phyloP scores from a whole-genome alignment of 2,888 invertebrate genomes.

The Anorthoa munda region DNA sequence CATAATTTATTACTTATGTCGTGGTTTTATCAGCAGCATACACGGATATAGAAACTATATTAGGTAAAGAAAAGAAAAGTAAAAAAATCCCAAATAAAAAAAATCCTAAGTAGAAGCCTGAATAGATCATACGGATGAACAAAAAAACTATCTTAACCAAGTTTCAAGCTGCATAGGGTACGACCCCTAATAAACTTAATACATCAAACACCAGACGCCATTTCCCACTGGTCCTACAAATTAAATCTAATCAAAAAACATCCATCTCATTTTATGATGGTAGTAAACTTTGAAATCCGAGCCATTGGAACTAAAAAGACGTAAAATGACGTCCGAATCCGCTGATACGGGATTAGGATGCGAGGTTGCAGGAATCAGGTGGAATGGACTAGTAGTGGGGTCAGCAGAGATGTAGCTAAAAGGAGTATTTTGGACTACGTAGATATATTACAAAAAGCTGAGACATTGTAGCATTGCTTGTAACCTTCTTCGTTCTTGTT shows the following conservation, averaged over 20 bases:
- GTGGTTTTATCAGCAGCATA: no score
- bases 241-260: conserved; percentile 70
- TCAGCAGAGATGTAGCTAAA: conserved; percentile 7
- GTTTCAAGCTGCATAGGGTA: conserved; percentile 3
- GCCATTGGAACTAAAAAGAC: conserved; percentile 62
- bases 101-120: not conserved
- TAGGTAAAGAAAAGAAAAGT: no score
- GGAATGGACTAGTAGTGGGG: conserved; percentile 15
- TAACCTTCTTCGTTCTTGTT: no score
- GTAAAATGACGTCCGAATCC: conserved; percentile 61
- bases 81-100: no score
- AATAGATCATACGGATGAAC: not conserved
- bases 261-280: conserved; percentile 66
- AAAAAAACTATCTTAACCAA: not conserved
- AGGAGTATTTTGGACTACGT: not conserved
- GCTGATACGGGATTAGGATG: conserved; percentile 58
- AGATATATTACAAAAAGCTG: not conserved
- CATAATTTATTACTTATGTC: no score
- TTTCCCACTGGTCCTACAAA: conserved; percentile 59
- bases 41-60: no score
- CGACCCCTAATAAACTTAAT: conserved; percentile 42
- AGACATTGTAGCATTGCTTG: not conserved
- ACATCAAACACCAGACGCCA: conserved; percentile 46
- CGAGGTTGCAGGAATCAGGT: conserved; percentile 41
- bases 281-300: conserved; percentile 65